Conservation (phyloP, 2,113 vertebrate species). For the Brachypteracias leptosomus region DNA sequence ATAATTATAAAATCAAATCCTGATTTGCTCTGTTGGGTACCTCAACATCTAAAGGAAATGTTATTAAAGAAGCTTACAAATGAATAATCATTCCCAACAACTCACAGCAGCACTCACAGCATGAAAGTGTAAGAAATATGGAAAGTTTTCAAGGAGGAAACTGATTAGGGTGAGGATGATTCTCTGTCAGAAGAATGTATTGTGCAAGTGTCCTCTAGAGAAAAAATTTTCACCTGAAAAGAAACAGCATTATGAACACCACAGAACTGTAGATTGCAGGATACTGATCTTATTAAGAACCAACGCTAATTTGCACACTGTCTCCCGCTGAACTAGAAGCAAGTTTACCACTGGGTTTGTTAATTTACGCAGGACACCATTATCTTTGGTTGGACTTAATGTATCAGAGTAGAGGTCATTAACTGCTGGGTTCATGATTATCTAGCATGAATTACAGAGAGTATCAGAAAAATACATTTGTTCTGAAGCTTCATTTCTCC, state of each 20-base stretch:
- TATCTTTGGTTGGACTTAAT: constrained; percentile 83
- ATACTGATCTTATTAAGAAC: constrained; percentile 95
- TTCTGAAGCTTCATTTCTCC: constrained; percentile 66
- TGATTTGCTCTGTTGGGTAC: constrained; percentile 76
- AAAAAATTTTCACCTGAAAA: constrained; percentile 93
- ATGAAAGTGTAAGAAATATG: constrained; percentile 78
- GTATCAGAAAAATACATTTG: constrained; percentile 76
- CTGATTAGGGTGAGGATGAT: constrained; percentile 89
- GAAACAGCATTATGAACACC: constrained; percentile 80
- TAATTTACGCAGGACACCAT: constrained; percentile 97
- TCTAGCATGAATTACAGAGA: constrained; percentile 77
- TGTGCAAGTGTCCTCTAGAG: constrained; percentile 82
- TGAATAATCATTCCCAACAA: constrained; percentile 90
- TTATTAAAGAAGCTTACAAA: constrained; percentile 92
- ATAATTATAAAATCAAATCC: constrained; percentile 88
- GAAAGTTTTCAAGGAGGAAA: constrained; percentile 87
- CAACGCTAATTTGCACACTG: constrained; percentile 95
- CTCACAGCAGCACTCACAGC: constrained; percentile 87
- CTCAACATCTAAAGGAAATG: constrained; percentile 86
- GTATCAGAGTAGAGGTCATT: constrained; percentile 85
- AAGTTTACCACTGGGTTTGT: constrained; percentile 97
- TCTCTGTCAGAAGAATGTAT: constrained; percentile 87
- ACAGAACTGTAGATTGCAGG: constrained; percentile 75
- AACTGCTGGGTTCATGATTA: constrained; percentile 83
- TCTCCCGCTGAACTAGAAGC: constrained; percentile 91